Evolutionary conservation across 2,888 invertebrate species (phyloP).

Genomic region (Tuta absoluta): DNA sequence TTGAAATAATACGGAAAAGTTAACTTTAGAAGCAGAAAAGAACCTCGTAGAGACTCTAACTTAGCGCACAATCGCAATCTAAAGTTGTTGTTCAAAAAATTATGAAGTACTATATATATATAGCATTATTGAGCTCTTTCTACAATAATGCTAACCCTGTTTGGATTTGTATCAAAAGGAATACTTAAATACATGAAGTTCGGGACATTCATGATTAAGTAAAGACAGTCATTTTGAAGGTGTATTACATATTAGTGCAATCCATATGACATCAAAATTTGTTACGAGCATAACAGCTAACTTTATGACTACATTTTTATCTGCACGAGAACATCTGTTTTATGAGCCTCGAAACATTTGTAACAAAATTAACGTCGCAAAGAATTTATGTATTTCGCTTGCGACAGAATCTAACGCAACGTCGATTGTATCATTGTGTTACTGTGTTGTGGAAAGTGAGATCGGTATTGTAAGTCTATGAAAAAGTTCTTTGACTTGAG

Average conservation of each 20-base stretch:
- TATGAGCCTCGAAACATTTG: slow-evolving; percentile 46
- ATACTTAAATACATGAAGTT: too few species aligned
- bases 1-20: background rate
- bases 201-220: background rate
- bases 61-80: too few species aligned
- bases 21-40: background rate
- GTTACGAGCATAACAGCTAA: slow-evolving; percentile 47
- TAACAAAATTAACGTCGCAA: slow-evolving; percentile 64
- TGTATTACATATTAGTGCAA: slow-evolving; percentile 7
- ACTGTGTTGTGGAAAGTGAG: slow-evolving; percentile 64
- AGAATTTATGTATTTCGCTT: slow-evolving; percentile 48
- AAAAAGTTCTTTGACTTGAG: slow-evolving; percentile 45
- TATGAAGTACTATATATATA: too few species aligned
- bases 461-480: slow-evolving; percentile 56
- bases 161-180: too few species aligned
- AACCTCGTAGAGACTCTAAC: background rate
- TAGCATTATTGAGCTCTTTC: too few species aligned
- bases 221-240: background rate
- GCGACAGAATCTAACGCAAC: slow-evolving; percentile 40
- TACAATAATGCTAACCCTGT: too few species aligned
- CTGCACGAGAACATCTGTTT: slow-evolving; percentile 63
- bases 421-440: slow-evolving; percentile 59
- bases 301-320: slow-evolving; percentile 60
- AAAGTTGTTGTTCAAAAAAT: too few species aligned
- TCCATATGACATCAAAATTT: slow-evolving; percentile 43